Conservation (phyloP, 2,113 vertebrate species). For the Nothocercus julius region DNA sequence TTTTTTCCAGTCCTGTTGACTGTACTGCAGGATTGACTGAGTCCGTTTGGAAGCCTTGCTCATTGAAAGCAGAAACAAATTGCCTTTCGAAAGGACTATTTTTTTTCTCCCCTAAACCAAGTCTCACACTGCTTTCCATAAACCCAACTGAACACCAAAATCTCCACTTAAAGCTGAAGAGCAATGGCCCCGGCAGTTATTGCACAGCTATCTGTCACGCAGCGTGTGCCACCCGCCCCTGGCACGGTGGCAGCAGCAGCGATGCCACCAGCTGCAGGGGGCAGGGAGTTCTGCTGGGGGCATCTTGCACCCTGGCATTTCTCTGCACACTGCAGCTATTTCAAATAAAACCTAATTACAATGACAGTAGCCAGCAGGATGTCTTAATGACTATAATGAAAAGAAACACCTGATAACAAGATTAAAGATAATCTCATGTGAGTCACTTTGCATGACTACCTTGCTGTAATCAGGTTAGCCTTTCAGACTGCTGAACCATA, state of each 20-base stretch:
- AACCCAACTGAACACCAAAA: background rate
- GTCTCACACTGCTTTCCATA: background rate
- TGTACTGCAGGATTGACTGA: background rate
- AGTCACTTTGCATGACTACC: slow-evolving; percentile 59
- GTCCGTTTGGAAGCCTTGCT: background rate
- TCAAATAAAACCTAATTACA: background rate
- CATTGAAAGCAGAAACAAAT: slow-evolving; percentile 23
- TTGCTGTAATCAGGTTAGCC: slow-evolving; percentile 30
- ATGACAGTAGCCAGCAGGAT: slow-evolving; percentile 10
- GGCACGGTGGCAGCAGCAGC: fast-evolving
- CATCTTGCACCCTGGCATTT: background rate
- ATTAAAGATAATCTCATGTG: slow-evolving; percentile 43
- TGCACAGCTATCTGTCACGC: background rate
- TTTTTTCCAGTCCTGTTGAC: slow-evolving; percentile 38
- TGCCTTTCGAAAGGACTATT: background rate
- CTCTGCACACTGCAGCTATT: slow-evolving; percentile 21
- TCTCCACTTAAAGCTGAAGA: slow-evolving; percentile 19
- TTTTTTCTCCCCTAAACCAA: slow-evolving; percentile 14
- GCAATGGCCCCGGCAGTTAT: background rate
- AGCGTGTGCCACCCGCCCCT: fast-evolving
- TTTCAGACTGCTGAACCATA: slow-evolving; percentile 39
- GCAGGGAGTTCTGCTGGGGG: background rate
- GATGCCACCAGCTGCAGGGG: background rate
- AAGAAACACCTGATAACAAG: slow-evolving; percentile 32
- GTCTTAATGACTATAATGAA: slow-evolving; percentile 1